A percentile compares a stretch with the other conserved stretches of the same genome.
These are phyloP conservation scores for Dasypus novemcinctus DNA, from an alignment of 2,113 vertebrate genomes.

Conservation along the genomic window DNA sequence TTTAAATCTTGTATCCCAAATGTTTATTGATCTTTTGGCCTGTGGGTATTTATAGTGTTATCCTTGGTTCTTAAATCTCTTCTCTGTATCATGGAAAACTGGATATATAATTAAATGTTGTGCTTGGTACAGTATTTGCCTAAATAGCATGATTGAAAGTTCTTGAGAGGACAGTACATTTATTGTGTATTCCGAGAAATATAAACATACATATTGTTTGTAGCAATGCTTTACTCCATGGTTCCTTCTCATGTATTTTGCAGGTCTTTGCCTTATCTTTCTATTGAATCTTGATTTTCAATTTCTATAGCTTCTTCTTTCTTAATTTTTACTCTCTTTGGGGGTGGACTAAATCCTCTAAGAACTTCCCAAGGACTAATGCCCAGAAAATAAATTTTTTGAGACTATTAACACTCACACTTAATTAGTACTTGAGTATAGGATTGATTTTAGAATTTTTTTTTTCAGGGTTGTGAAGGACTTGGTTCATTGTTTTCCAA, in stretches of 20 bases:
- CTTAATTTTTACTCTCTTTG: not conserved
- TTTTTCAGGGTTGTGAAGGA: not conserved
- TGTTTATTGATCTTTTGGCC: not conserved
- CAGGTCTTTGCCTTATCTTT: conserved; percentile 90
- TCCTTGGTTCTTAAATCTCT: conserved; percentile 5
- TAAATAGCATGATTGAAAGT: not conserved
- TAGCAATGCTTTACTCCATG: not conserved
- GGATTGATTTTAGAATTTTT: not conserved
- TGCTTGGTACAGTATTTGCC: not conserved
- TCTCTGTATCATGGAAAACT: not conserved
- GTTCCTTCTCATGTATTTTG: not conserved
- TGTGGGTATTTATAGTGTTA: not conserved
- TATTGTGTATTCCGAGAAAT: not conserved
- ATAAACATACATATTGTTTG: not conserved
- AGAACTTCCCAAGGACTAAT: not conserved
- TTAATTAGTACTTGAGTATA: not conserved
- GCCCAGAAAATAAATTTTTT: not conserved
- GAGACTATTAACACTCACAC: not conserved
- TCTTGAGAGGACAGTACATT: not conserved
- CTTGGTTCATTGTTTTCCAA: not conserved
- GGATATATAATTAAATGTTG: not conserved
- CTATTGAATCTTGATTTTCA: fast-evolving
- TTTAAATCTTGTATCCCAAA: not conserved
- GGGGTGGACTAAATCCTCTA: not conserved
- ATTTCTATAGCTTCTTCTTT: not conserved